Conservation (phyloP, 1,140 invertebrate genomes). For the Paraescarpia echinospica region DNA sequence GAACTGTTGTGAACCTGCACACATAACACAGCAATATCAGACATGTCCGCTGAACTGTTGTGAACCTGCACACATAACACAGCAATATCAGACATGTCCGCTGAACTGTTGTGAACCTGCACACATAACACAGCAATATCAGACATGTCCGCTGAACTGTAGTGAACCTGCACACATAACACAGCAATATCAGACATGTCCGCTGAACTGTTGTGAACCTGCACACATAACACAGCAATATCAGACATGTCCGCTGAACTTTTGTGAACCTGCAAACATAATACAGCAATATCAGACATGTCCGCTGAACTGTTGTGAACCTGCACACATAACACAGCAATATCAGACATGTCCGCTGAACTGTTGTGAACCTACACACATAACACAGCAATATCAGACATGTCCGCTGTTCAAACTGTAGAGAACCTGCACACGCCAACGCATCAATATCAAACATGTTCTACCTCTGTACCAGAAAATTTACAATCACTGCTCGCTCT, state of each 20-base stretch:
- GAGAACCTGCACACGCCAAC: neutral
- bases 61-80: neutral
- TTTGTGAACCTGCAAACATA: neutral
- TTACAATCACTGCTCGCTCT: too few species aligned
- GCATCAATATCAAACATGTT: neutral
- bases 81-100: neutral
- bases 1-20: slow-evolving; percentile 11
- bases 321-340: neutral
- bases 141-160: neutral
- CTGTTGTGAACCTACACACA: slow-evolving; percentile 2
- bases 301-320: slow-evolving; percentile 6
- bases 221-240: neutral
- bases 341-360: slow-evolving; percentile 7
- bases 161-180: neutral
- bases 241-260: neutral
- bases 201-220: slow-evolving; percentile 7
- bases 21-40: neutral
- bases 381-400: neutral
- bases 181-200: neutral
- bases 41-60: neutral
- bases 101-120: slow-evolving; percentile 10
- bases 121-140: neutral
- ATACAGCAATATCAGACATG: neutral
- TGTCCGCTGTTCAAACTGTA: neutral
- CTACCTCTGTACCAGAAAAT: too few species aligned